Evolutionary conservation across 2,113 vertebrate genomes (phyloP), one percentile per base, ranked within the genome.

Genomic region (Xenopus laevis): DNA sequence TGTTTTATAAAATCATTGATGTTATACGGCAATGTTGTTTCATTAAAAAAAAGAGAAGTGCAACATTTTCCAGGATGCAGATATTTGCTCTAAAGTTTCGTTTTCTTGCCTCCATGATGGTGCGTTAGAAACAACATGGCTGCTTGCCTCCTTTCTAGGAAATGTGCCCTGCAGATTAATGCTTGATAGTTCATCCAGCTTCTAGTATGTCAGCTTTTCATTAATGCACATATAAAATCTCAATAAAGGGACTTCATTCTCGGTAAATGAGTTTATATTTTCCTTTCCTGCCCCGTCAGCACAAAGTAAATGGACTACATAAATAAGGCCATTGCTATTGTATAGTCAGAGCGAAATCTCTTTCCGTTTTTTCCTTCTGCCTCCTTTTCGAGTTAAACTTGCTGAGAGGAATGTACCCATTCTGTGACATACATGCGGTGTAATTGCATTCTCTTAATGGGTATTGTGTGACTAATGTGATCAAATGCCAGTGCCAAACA

Each of bases 391-490:
- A 77, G 74, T 70, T 70, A 74, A 64, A 77, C 74, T 70, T 77
- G 68, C 59, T 70, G 18, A 77, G 74, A 69, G 67, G 61, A 77
- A 77, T 30, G 59, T 64, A 77, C 66, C n/a, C 59, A 77, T 77
- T 70, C 74, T 67, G 66, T 69, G 74, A 77, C 74, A 77, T 69
- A 69, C 66, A 77, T 70, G 60, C 74, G 64, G 63, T 77, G 74
- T 77, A 77, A 77, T 77, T 77, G 74, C 74, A 69, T 77, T 77
- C 74, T 77, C 74, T 70, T 77, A 77, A 77, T 77, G 74, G 74
- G 74, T 77, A 77, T 77, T 77, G 74, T 77, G 74, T 77, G 74
- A 77, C 74, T 77, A 77, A 77, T 77, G 74, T 40, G 74, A 77
- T 77, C 74, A 77, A 70, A 77, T 77, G 74, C 66, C 74, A 77